phyloP scores from a whole-genome alignment of 2,113 vertebrate genomes.

The Polypterus bichir region DNA sequence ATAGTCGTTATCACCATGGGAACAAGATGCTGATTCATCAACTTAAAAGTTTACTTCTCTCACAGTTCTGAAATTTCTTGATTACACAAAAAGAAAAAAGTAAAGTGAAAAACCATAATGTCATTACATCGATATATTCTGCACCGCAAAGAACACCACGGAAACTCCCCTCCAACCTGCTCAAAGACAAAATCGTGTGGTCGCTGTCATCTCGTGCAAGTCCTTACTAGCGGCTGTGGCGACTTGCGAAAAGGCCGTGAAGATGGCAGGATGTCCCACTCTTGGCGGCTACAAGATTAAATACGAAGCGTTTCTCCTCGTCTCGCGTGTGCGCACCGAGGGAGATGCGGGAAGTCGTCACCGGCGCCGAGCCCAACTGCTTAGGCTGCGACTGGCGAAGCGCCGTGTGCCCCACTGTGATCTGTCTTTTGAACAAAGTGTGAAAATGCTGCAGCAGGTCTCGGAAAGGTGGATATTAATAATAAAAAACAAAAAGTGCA shows the following conservation, averaged over 20 bases:
- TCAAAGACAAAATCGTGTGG: constrained; percentile 30
- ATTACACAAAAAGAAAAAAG: constrained; percentile 65
- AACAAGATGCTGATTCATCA: constrained; percentile 81
- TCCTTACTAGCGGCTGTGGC: no score
- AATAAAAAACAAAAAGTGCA: constrained; percentile 44
- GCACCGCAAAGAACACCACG: constrained; percentile 68
- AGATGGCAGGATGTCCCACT: no score
- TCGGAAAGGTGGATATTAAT: constrained; percentile 33
- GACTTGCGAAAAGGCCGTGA: no score
- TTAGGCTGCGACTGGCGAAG: no score
- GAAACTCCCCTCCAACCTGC: constrained; percentile 47
- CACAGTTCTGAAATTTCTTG: constrained; percentile 77
- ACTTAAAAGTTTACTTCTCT: constrained; percentile 75
- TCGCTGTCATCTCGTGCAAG: background rate
- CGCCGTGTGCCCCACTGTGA: background rate
- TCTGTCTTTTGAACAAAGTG: constrained; percentile 38
- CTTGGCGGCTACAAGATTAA: no score
- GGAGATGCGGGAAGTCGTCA: no score
- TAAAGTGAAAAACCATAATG: constrained; percentile 54
- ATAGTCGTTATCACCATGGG: constrained; percentile 86
- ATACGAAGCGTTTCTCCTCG: no score
- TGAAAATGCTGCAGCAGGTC: constrained; percentile 33
- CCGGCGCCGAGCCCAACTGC: no score
- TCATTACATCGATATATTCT: constrained; percentile 66
- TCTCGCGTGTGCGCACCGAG: no score